Evolutionary conservation across 2,113 vertebrate genomes (phyloP).

Genomic region (human): DNA sequence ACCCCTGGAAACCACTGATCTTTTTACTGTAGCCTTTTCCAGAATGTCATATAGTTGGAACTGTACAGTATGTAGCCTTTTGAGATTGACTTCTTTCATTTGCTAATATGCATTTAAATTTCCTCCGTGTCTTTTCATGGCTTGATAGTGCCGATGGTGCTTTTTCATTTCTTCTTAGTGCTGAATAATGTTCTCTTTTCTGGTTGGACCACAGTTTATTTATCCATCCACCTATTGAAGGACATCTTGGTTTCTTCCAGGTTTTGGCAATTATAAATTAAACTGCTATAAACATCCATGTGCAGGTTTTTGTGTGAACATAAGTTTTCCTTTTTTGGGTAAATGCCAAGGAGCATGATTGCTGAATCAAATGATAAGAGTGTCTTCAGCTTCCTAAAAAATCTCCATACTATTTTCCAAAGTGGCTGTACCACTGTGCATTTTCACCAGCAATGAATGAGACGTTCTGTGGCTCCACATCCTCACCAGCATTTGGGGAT

Average conservation of each 20-base stretch:
- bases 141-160: neutral
- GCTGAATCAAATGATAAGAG: neutral
- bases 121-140: neutral
- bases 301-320: neutral
- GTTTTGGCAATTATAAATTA: neutral
- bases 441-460: neutral
- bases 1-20: neutral
- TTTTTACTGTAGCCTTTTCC: neutral
- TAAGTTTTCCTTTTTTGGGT: neutral
- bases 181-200: neutral
- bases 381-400: neutral
- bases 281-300: neutral
- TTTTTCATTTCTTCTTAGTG: neutral
- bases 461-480: neutral
- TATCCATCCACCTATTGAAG: neutral
- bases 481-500: neutral
- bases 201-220: neutral
- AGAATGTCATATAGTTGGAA: neutral
- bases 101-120: neutral
- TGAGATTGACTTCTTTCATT: neutral
- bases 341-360: neutral
- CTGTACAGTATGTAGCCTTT: neutral
- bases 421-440: no score
- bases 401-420: neutral
- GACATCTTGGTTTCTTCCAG: neutral